Evolutionary conservation across 2,888 invertebrate genomes (phyloP), one percentile per base, ranked within the genome.

Genomic region (Acanthosepion pharaonis): DNA sequence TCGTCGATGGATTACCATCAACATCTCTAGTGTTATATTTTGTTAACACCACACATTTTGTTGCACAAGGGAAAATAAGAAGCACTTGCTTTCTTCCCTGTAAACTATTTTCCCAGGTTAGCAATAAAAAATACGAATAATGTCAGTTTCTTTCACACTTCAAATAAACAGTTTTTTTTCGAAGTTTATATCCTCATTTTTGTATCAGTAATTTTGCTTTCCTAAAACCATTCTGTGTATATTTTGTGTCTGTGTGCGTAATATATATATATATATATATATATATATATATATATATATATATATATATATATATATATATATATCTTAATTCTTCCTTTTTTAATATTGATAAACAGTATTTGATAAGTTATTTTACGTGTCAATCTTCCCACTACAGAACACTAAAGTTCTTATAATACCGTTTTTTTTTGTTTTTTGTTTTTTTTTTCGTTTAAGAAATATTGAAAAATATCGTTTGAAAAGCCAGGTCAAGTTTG

Each of bases 221-320:
- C 59, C 59, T 59, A 4, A 23, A 59, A 23, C 28, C 78, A 78
- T 28, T 9, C 0, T 28, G 11, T 8, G 15, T 78, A 78, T 78
- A 78, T 78, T 78, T n/a, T 33, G 33, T 33, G 33, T n/a, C 15
- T n/a, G 33, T 18, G 18, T 33, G 23, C n/a, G 33, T 78, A 33
- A 59, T 59, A 59, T 59, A 59, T 78, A 78, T n/a, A 78, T n/a
- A 78, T n/a, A 78, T 78, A 78, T 78, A 28, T 78, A 78, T 78
- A n/a, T 78, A n/a, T n/a, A 78, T n/a, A 78, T 78, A 78, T n/a
- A 78, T 78, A 78, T 78, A 78, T 78, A n/a, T n/a, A 78, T 78
- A 78, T 78, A 78, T 78, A 78, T 78, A 51, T 51, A 51, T 51
- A 51, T 51, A 51, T 51, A 51, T 51, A 51, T 51, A 51, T 51